A percentile compares a stretch with the other conserved stretches of the same genome.
Conservation (phyloP, 2,797 vertebrate species). For the Cossypha polioptera region DNA sequence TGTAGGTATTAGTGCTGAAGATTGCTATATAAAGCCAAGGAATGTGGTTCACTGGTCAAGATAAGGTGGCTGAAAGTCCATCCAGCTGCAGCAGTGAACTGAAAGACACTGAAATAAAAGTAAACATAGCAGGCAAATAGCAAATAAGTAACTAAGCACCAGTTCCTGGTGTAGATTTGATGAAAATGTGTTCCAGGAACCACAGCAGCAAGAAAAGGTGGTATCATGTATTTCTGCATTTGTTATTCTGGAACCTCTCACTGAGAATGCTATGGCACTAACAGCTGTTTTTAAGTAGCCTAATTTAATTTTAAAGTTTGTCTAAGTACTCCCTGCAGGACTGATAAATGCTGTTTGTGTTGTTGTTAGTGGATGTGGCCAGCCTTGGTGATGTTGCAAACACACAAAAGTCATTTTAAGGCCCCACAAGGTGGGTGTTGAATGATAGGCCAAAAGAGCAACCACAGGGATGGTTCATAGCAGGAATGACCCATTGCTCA, state of each 20-base stretch:
- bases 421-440: not conserved
- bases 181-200: not conserved
- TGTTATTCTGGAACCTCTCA: not conserved
- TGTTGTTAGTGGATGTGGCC: not conserved
- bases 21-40: not conserved
- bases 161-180: not conserved
- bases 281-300: not conserved
- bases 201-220: not conserved
- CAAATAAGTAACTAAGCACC: not conserved
- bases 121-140: not conserved
- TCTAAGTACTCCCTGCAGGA: not conserved
- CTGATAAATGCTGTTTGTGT: not conserved
- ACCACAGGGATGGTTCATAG: not conserved
- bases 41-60: not conserved
- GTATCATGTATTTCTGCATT: not conserved
- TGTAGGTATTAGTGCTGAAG: not conserved
- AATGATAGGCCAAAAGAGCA: not conserved
- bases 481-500: not conserved
- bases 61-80: not conserved
- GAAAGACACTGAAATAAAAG: not conserved
- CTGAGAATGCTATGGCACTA: not conserved
- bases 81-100: not conserved
- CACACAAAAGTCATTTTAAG: not conserved
- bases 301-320: not conserved
- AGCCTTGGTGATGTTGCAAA: not conserved